Percentiles rank a stretch among this genome's conserved stretches.
Evolutionary conservation across 2,888 invertebrate species (phyloP).

Genomic region (Tachystola acroxantha): DNA sequence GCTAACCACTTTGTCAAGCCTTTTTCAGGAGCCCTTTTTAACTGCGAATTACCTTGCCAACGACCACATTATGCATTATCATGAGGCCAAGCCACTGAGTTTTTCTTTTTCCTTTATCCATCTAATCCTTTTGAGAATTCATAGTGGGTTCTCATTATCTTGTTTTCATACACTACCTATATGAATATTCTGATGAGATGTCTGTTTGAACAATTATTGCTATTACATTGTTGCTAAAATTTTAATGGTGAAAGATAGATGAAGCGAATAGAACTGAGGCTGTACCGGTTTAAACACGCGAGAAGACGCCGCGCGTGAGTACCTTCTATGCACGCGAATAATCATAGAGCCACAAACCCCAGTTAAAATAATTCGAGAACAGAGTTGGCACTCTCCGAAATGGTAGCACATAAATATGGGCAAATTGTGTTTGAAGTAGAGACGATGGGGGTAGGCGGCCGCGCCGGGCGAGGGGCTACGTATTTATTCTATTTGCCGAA

Average conservation of each 20-base stretch:
- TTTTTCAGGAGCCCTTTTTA: conserved; percentile 44
- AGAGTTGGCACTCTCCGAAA: conserved; percentile 26
- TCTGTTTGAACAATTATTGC: too few species aligned
- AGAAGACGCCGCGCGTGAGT: too few species aligned
- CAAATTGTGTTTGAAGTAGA: conserved; percentile 66
- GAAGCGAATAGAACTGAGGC: conserved; percentile 15
- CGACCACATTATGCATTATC: conserved; percentile 34
- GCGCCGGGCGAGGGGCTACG: conserved; percentile 42
- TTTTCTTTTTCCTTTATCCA: conserved; percentile 12
- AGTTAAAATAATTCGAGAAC: conserved; percentile 34
- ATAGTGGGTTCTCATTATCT: conserved; percentile 4
- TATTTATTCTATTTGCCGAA: conserved; percentile 75
- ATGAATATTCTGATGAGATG: too few species aligned
- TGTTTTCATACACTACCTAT: too few species aligned
- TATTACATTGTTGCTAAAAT: too few species aligned
- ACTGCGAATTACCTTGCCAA: conserved; percentile 39
- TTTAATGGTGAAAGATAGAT: conserved; percentile 32
- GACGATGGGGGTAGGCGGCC: conserved; percentile 36
- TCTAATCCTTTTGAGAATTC: conserved; percentile 20
- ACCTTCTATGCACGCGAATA: conserved; percentile 29
- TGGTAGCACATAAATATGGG: conserved; percentile 54
- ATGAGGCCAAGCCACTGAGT: conserved; percentile 24
- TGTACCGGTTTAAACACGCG: conserved; percentile 41
- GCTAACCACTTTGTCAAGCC: conserved; percentile 43
- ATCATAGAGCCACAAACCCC: conserved; percentile 25